Base-by-base conservation (phyloP, 2,888 invertebrate species). In the Andricus quercusramuli region DNA sequence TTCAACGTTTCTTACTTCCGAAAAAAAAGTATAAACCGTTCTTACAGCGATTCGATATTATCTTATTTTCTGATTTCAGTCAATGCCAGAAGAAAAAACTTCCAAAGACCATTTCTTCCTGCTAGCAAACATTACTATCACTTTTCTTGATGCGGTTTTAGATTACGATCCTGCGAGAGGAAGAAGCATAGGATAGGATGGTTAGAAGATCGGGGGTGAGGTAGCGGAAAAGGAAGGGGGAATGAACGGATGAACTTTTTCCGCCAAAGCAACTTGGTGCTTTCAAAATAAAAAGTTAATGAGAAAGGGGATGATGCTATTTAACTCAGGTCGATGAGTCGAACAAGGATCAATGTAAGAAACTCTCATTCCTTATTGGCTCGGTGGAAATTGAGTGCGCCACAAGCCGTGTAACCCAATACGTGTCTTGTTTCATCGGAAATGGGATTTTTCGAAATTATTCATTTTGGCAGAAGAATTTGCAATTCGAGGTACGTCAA, bases 251-350 rank as follows among this genome's bases (percentile, higher is more conserved):
- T 86, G 87, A 88, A 86, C 86, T 89, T 89, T 89, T 88, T 89
- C 87, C 85, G 87, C 85, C 85, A 88, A 87, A 86, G 87, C 84
- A 88, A 88, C 88, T 91, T 90, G 86, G 88, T 86, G 87, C 88
- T 90, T 89, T 89, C 86, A 88, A 89, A 92, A 91, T 92, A 92
- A 92, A 91, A 92, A 92, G 91, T 92, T 91, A 92, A 92, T 91
- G 92, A 91, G 91, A 92, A 91, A 90, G 88, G 89, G 89, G 87
- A 89, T 86, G 86, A 87, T 89, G 88, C 86, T 89, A 88, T 89
- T 90, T 89, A 89, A 87, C 82, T 86, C 81, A 83, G 83, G 81
- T 83, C 85, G 85, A 85, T 85, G 85, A 83, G 83, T 86, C 85
- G 86, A 87, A 87, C 84, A 79, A 83, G 82, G 84, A 85, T 87